These are phyloP conservation scores for Mythimna albipuncta DNA, from an alignment of 2,888 invertebrate species.

Conservation along the genomic window DNA sequence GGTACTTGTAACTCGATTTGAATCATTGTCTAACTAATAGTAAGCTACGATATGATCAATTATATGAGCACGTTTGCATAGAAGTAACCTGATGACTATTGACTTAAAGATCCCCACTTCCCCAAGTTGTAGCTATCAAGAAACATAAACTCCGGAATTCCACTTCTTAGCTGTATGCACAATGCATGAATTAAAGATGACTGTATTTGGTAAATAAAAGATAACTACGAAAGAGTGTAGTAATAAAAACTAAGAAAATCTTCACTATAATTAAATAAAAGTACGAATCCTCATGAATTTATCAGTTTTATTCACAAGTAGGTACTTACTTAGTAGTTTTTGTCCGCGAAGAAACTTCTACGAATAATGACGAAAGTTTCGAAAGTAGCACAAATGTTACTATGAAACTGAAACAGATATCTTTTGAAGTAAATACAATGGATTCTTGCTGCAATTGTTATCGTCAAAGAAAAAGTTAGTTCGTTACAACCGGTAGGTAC, in stretches of 20 bases:
- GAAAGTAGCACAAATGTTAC: slow-evolving; percentile 19
- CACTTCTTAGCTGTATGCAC: too few relatives aligned
- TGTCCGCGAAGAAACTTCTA: slow-evolving; percentile 24
- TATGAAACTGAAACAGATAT: slow-evolving; percentile 27
- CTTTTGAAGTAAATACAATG: slow-evolving; percentile 29
- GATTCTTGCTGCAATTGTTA: slow-evolving; percentile 21
- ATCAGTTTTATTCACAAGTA: slow-evolving; percentile 15
- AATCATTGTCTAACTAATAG: too few relatives aligned
- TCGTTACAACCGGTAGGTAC: not conserved
- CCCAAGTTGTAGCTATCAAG: too few relatives aligned
- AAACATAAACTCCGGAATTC: too few relatives aligned
- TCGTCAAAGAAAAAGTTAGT: slow-evolving; percentile 19
- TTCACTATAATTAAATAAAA: not conserved
- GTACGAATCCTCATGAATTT: not conserved
- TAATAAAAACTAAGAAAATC: not conserved
- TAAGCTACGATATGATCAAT: too few relatives aligned
- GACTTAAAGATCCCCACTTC: too few relatives aligned
- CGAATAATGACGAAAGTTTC: slow-evolving; percentile 36
- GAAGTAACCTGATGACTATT: too few relatives aligned
- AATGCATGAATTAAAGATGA: too few relatives aligned
- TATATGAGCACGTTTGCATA: too few relatives aligned
- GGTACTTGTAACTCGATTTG: too few relatives aligned
- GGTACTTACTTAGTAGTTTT: not conserved
- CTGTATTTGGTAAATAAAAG: too few relatives aligned
- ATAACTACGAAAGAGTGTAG: not conserved